Base-by-base conservation (phyloP, 2,888 invertebrate genomes). In the Euzophera pinguis region DNA sequence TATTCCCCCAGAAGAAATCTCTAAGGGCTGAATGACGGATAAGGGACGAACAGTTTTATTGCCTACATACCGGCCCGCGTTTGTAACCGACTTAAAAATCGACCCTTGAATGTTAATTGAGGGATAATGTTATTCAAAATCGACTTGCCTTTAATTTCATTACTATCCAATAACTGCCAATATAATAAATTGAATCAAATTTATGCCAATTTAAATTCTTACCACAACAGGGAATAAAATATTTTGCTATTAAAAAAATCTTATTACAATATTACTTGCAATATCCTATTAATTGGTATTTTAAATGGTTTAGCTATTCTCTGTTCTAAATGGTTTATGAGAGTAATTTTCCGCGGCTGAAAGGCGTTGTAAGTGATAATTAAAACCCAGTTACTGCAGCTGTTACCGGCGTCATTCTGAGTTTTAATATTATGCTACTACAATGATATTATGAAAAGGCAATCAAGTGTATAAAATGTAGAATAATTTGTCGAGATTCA, bases 1-100 rank as follows among this genome's bases (percentile, higher is more conserved):
- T 90, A 90, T 87, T 86, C 86, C 79, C 81, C 81, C 78, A 82
- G 85, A 88, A 88, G 87, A 87, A 88, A 88, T 87, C 87, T 87
- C 88, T 66, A 80, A 85, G 89, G 89, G 81, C 83, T 81, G 84
- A 83, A 86, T 88, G 89, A 89, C 88, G 84, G 88, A 87, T 88
- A 87, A 87, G 87, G 88, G 89, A 81, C 84, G 83, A 79, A 74
- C 78, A 79, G 69, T 83, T 88, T 87, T 89, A 89, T 87, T 86
- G 83, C 87, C 79, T 73, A 73, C 81, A 45, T 45, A 83, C 82
- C 83, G 76, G 80, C 77, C 77, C 69, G 73, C 74, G 73, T 77
- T 74, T 73, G 76, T 75, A 77, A 75, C 80, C 75, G 73, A 73
- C 77, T 84, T 84, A 84, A 89, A 87, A 86, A 84, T 80, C 80